Evolutionary conservation across 1,140 invertebrate species (phyloP), one percentile per base, ranked within the genome.

Genomic region (Apis florea): DNA sequence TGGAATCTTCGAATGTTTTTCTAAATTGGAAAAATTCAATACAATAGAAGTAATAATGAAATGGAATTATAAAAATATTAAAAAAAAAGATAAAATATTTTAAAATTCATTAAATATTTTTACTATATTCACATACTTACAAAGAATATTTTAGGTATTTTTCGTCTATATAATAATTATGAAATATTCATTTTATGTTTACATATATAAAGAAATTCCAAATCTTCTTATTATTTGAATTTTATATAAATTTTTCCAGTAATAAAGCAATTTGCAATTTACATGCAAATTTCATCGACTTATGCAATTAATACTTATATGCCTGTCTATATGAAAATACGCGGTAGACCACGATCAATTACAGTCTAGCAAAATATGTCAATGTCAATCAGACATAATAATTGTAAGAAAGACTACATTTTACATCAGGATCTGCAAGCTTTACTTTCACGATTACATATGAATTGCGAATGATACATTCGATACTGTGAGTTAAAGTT

Each of bases 351-450:
- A 61, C n/a, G 58, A 61, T 61, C n/a, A 61, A 61, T 24, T 59
- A 61, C n/a, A 61, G 58, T 0, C 12, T 24, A 61, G n/a, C 58
- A 24, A 61, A 61, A 24, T n/a, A 61, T n/a, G n/a, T 61, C n/a
- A 61, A 61, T 24, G 58, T 61, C 58, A 61, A 61, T 61, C 58
- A 61, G n/a, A 5, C 24, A 61, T 61, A 61, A 61, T 61, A 61
- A 6, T 6, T n/a, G 12, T 24, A n/a, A n/a, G 13, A 61, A 61
- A 59, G 58, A 0, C 12, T 24, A 13, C n/a, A 1, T 12, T 59
- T 59, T 24, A 21, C 58, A 12, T 24, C n/a, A 24, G 58, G 0
- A 5, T 13, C 58, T 61, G 13, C 12, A 24, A 24, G 10, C 12
- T 24, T 15, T 61, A 24, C 12, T 61, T 61, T 61, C n/a, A 61